These are phyloP conservation scores for Eulacestoma nigropectus DNA, from an alignment of 2,113 vertebrate species.

Conservation along the genomic window DNA sequence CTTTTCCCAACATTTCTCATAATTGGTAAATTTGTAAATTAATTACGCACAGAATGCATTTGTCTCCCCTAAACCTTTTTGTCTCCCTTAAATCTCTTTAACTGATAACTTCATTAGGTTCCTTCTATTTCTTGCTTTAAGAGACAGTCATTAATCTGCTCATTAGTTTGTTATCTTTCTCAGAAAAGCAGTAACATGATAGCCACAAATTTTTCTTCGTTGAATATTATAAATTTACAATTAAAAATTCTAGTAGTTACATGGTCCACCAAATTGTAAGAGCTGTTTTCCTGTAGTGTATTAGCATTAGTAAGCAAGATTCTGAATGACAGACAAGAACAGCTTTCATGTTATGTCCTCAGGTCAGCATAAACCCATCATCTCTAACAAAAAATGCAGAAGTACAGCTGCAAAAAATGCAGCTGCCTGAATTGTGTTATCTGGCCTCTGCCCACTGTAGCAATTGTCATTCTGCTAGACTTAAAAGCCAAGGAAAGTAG, in stretches of 20 bases:
- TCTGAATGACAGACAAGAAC: neutral
- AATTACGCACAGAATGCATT: neutral
- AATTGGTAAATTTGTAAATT: neutral
- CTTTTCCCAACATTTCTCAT: neutral
- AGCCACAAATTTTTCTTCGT: neutral
- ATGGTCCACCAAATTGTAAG: neutral
- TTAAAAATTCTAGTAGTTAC: neutral
- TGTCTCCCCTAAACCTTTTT: neutral
- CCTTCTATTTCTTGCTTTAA: neutral
- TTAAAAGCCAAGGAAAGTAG: neutral
- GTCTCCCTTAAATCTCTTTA: neutral
- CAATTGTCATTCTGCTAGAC: neutral
- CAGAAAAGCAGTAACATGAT: neutral
- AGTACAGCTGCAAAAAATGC: neutral
- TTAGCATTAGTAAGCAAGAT: neutral
- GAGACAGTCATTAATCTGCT: neutral
- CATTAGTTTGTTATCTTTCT: neutral
- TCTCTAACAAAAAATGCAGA: neutral
- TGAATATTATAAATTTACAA: neutral
- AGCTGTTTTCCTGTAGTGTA: neutral
- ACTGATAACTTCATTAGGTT: neutral
- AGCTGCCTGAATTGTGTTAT: neutral
- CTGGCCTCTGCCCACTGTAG: neutral
- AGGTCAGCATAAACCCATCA: neutral
- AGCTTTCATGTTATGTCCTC: neutral